A percentile compares a stretch with the other conserved stretches of the same genome.
phyloP scores from a whole-genome alignment of 2,113 vertebrate species.

The Procavia capensis region DNA sequence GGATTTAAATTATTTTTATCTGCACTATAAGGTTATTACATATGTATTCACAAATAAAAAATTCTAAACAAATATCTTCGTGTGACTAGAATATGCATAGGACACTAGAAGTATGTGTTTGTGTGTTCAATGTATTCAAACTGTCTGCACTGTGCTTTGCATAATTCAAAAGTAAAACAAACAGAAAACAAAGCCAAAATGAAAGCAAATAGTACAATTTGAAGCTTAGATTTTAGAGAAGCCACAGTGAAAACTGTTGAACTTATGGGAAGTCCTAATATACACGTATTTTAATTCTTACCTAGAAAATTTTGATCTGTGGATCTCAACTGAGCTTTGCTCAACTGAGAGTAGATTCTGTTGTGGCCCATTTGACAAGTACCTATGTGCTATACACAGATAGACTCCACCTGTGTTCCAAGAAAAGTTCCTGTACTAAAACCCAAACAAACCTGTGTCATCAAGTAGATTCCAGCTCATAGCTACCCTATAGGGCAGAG shows the following conservation, averaged over 20 bases:
- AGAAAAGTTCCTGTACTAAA: slow-evolving; percentile 23
- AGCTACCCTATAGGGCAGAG: too few relatives aligned
- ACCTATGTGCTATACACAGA: background rate
- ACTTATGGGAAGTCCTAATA: slow-evolving; percentile 9
- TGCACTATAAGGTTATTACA: slow-evolving; percentile 14
- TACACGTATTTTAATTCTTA: slow-evolving; percentile 6
- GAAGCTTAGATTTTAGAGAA: slow-evolving; percentile 27
- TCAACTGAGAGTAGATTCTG: background rate
- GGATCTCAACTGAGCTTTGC: background rate
- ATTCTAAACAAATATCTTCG: slow-evolving; percentile 14
- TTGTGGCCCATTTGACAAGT: slow-evolving; percentile 27
- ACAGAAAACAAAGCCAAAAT: slow-evolving; percentile 38
- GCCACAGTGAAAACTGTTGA: background rate
- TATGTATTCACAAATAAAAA: slow-evolving; percentile 28
- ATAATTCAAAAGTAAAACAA: slow-evolving; percentile 37
- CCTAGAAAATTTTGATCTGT: slow-evolving; percentile 13
- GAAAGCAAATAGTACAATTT: background rate
- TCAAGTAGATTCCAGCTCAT: too few relatives aligned
- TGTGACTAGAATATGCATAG: background rate
- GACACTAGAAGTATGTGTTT: background rate
- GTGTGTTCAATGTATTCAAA: background rate
- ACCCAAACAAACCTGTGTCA: too few relatives aligned
- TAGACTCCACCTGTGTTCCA: slow-evolving; percentile 35
- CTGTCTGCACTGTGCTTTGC: background rate
- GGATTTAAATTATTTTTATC: slow-evolving; percentile 1